Base-by-base conservation (phyloP, 1,140 invertebrate genomes). In the Macrotrachela quadricornifera region DNA sequence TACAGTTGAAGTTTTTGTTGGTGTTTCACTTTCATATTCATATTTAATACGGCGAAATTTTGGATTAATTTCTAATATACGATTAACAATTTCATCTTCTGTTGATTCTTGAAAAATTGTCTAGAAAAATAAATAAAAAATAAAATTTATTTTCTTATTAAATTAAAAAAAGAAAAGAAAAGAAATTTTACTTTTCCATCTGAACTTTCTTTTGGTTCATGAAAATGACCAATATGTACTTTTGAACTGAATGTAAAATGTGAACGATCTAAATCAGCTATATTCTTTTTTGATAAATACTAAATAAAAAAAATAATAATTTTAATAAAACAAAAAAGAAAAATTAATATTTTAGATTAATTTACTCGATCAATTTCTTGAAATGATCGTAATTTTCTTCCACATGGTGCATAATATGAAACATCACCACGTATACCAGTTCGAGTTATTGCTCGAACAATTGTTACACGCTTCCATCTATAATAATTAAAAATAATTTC, bases 331-430 rank as follows among this genome's bases (percentile, higher is more conserved):
- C 21, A 30, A 8, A 2, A 30, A 30, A 30, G 21, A 2, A 30
- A 30, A 30, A 2, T 30, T 2, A 30, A 30, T 30, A 2, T 2
- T 4, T 30, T 30, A 2, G 2, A 30, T 30, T 4, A 30, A 30
- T 64, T 62, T 67, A 81, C 79, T 74, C 78, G 76, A 49, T 78
- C 72, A 46, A 83, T 73, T 66, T 83, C 81, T 0, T 77, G 74
- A 69, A 77, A 80, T 63, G 76, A 79, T 59, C 77, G 77, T 60
- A 83, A 77, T 53, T 77, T 78, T 64, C 79, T 79, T 15, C 82
- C 81, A 62, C 82, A 84, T 21, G 86, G 86, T 30, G 84, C 81
- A 59, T 79, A 79, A 65, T 92, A 92, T 30, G 78, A 77, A n/a
- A 91, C 85, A 62, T 71, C 63, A 78, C 83, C 62, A 74, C 81